phyloP scores from a whole-genome alignment of 2,113 vertebrate genomes.

The Mobula birostris region DNA sequence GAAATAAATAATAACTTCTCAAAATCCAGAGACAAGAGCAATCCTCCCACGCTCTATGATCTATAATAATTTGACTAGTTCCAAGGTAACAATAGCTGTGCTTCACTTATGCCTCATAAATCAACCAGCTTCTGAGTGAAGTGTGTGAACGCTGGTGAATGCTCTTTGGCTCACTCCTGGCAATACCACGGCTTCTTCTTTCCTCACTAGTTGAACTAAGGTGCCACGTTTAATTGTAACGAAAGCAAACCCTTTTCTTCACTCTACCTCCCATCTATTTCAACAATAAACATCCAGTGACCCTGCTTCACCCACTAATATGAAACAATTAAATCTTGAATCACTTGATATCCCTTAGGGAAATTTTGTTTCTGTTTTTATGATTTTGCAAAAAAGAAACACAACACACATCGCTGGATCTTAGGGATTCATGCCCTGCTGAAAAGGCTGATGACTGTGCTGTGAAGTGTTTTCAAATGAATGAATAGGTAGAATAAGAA shows the following conservation, averaged over 20 bases:
- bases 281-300: slow-evolving; percentile 8
- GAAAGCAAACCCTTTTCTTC: not conserved
- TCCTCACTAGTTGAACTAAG: not conserved
- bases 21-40: not conserved
- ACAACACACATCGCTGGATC: not conserved
- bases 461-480: not conserved
- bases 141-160: not conserved
- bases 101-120: slow-evolving; percentile 26
- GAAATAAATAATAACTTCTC: slow-evolving; percentile 25
- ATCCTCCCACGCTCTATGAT: slow-evolving; percentile 29
- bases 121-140: slow-evolving; percentile 25
- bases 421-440: not conserved
- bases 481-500: not conserved
- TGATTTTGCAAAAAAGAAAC: slow-evolving; percentile 26
- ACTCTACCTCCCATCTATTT: not conserved
- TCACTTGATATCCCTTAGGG: slow-evolving; percentile 5
- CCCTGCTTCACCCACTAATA: not conserved
- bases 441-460: not conserved
- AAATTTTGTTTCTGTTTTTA: slow-evolving; percentile 32
- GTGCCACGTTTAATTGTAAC: slow-evolving; percentile 11
- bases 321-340: slow-evolving; percentile 33
- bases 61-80: slow-evolving; percentile 21
- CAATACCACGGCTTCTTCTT: not conserved
- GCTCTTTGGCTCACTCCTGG: not conserved
- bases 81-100: slow-evolving; percentile 32